phyloP scores from a whole-genome alignment of 2,797 vertebrate genomes.

The Hybognathus amarus region DNA sequence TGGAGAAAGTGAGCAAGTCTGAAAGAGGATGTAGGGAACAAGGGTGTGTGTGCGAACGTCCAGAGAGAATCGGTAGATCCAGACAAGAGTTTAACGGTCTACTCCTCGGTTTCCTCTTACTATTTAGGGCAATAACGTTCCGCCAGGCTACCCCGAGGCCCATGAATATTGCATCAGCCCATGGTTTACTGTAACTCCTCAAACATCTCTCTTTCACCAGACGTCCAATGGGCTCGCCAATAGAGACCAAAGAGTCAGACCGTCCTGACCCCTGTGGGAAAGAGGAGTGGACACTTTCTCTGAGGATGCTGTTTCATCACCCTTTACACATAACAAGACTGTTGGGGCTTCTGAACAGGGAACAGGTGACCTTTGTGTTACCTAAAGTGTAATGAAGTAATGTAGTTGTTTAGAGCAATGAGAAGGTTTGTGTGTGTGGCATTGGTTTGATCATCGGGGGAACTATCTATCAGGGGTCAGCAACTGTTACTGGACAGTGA shows the following conservation, averaged over 20 bases:
- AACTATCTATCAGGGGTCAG: slow-evolving; percentile 59
- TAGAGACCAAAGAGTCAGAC: slow-evolving; percentile 33
- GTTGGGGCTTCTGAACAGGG: background rate
- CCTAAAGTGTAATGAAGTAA: background rate
- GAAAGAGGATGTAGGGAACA: background rate
- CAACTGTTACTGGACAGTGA: slow-evolving; percentile 80
- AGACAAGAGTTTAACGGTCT: slow-evolving; percentile 57
- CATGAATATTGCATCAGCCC: slow-evolving; percentile 71
- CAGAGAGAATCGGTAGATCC: slow-evolving; percentile 53
- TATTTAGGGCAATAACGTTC: slow-evolving; percentile 65
- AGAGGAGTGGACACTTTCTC: slow-evolving; percentile 6
- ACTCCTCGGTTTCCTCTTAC: slow-evolving; percentile 58
- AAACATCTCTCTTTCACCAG: slow-evolving; percentile 58
- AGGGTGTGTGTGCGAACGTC: slow-evolving; percentile 1
- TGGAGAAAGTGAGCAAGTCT: background rate
- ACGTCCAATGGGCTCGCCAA: slow-evolving; percentile 56
- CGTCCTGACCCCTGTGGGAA: slow-evolving; percentile 4
- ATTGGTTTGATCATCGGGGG: slow-evolving; percentile 37
- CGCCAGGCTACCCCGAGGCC: slow-evolving; percentile 51
- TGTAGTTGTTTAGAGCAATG: background rate
- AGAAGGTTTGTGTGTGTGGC: background rate
- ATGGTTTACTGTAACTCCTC: slow-evolving; percentile 67
- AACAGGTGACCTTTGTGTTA: slow-evolving; percentile 21
- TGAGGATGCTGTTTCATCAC: background rate
- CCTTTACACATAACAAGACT: slow-evolving; percentile 14